Evolutionary conservation across 35 echinoderm and acorn worm species (phyloP), one percentile per base, ranked within the genome.

Genomic region (Apostichopus parvimensis): DNA sequence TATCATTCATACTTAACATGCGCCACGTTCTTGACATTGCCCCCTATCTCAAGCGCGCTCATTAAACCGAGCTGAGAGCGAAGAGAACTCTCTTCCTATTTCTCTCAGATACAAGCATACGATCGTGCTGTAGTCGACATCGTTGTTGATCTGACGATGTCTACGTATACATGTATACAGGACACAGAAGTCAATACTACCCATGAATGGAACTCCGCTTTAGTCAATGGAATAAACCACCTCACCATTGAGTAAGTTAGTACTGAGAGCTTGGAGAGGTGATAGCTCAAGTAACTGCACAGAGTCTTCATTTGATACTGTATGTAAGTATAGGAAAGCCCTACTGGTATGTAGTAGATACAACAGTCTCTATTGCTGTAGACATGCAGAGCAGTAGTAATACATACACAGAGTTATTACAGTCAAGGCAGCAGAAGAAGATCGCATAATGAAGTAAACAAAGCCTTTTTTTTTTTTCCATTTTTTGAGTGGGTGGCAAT

Each of bases 401-500:
- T 54, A 84, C 81, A 84, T 84, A 55, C 81, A 55, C 81, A 54
- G 61, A 83, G 81, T 84, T 59, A 84, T 84, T 84, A 84, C 81
- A 84, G 57, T 56, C 15, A 23, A 84, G 81, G 54, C 17, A 59
- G 54, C 81, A 45, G 34, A 45, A 45, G 34, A 45, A 45, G 34
- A 45, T 4, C 24, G 34, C 34, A 84, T 84, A 84, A 84, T 84
- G 81, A 84, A 84, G 81, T 84, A 84, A 84, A 84, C 81, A 84
- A 84, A 84, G 81, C 81, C 56, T 23, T 84, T 45, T 45, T 45
- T 45, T 34, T 28, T 28, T 28, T 28, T 28, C 1, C 26, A 0
- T 28, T 28, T 28, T 84, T 84, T 84, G 81, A 23, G 81, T 84
- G 81, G 81, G 81, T 17, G 81, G 79, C 34, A 45, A 45, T 45